phyloP scores from a whole-genome alignment of 2,113 vertebrate genomes.

The Oryzias curvinotus region DNA sequence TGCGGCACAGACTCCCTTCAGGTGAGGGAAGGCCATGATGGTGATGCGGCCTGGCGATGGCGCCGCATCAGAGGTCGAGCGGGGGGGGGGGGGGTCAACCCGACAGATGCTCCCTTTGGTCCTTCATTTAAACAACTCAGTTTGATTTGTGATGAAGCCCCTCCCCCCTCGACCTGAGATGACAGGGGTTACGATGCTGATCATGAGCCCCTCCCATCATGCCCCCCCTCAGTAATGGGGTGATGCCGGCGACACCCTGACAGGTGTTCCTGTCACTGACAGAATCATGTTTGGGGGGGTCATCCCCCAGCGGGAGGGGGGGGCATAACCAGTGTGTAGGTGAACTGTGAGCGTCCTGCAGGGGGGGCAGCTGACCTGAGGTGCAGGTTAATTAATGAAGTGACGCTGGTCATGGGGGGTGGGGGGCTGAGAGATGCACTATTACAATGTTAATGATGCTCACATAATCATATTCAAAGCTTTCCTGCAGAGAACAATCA shows the following conservation, averaged over 20 bases:
- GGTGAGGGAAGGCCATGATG: conserved; percentile 9
- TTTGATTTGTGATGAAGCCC: conserved; percentile 55
- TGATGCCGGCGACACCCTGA: conserved; percentile 51
- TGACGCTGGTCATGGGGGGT: conserved; percentile 64
- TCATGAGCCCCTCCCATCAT: conserved; percentile 48
- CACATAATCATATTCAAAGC: conserved; percentile 75
- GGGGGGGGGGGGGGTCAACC: not conserved
- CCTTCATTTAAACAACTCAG: conserved; percentile 2
- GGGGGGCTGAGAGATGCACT: conserved; percentile 75
- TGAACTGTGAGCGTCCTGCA: conserved; percentile 16
- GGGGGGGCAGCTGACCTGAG: conserved; percentile 58
- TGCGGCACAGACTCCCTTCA: not conserved
- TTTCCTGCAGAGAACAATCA: conserved; percentile 72
- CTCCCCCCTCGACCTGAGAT: not conserved
- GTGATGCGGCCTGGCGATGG: not conserved
- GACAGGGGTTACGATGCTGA: conserved; percentile 29
- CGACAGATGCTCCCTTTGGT: no score
- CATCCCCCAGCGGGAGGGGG: conserved; percentile 3
- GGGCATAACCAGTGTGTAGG: conserved; percentile 34
- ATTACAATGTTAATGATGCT: conserved; percentile 80
- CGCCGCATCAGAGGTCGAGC: not conserved
- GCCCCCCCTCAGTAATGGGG: conserved; percentile 54
- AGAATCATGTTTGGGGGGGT: conserved; percentile 52
- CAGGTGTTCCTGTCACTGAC: conserved; percentile 62
- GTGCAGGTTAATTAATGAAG: conserved; percentile 83